phyloP scores from a whole-genome alignment of 2,888 invertebrate genomes.

The Mycalesis mineus region DNA sequence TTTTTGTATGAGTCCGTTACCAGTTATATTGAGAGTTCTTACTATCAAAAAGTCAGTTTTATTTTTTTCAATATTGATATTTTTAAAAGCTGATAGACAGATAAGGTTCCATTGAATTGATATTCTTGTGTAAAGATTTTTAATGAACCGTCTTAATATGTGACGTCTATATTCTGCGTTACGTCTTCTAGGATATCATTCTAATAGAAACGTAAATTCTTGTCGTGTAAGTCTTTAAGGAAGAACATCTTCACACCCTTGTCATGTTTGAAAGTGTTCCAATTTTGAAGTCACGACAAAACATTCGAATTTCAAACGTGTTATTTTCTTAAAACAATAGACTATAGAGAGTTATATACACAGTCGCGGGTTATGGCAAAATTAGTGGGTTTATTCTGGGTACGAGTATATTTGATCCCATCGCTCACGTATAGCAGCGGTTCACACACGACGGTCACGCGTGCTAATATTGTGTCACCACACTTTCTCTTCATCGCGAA shows the following conservation, averaged over 20 bases:
- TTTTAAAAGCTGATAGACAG: too few relatives aligned
- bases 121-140: too few relatives aligned
- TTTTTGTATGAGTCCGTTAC: too few relatives aligned
- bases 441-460: conserved; percentile 58
- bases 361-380: conserved; percentile 32
- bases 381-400: conserved; percentile 36
- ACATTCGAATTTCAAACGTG: conserved; percentile 35
- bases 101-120: too few relatives aligned
- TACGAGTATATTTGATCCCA: conserved; percentile 50
- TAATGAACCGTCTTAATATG: too few relatives aligned
- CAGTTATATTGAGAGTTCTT: too few relatives aligned
- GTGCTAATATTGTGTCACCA: conserved; percentile 40
- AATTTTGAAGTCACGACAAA: conserved; percentile 42
- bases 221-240: conserved; percentile 8
- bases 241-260: conserved; percentile 40
- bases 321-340: conserved; percentile 23
- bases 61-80: too few relatives aligned
- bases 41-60: too few relatives aligned
- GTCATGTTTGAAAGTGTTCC: conserved; percentile 51
- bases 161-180: too few relatives aligned
- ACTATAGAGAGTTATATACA: conserved; percentile 36
- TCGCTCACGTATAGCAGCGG: conserved; percentile 56
- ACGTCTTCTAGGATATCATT: too few relatives aligned
- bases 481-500: conserved; percentile 54
- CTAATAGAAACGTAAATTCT: conserved; percentile 9